Base-by-base conservation (phyloP, 2,797 vertebrate species). In the Sebastes diaconus region DNA sequence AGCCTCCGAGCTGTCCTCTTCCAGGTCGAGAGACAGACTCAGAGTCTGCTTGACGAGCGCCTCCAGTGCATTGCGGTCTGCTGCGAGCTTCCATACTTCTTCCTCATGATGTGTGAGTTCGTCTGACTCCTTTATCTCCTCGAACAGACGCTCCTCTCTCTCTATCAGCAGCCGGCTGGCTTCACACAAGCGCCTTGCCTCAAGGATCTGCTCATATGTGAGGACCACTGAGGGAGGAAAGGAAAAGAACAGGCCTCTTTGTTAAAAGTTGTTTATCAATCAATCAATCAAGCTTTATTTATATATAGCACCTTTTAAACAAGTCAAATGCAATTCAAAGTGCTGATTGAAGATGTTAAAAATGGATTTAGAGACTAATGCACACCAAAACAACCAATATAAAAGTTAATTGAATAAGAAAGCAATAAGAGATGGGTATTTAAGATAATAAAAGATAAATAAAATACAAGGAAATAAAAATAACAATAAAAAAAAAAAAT, bases 121-220 rank as follows among this genome's bases (percentile, higher is more conserved):
- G 4, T 85, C 59, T 4, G 6, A 11, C 20, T 85, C 77, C 0
- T 32, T 77, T 16, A 16, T 76, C 4, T 67, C 52, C 3, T 32
- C 79, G 59, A 83, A 96, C n/a, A 97, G 87, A 67, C 39, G 80
- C 24, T 94, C 93, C 90, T 99, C 97, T 84, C 88, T 87, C 22
- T 70, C 22, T 20, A 97, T 94, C 76, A 99, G 93, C 75, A 92
- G 85, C 25, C 84, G 81, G 58, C 87, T 79, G 25, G 97, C 97
- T 0, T 95, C 89, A 0, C 22, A 77, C 64, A 96, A 92, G 25
- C 6, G 71, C 0, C 73, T 25, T 0, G 64, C 81, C 30, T 93
- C 59, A 10, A 97, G 90, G 39, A 79, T 75, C 29, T 95, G 55
- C 59, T 94, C 68, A 65, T 95, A 94, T 0, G 73, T 90, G 11